Base-by-base conservation (phyloP, 2,888 invertebrate genomes). In the Anticlea derivata region DNA sequence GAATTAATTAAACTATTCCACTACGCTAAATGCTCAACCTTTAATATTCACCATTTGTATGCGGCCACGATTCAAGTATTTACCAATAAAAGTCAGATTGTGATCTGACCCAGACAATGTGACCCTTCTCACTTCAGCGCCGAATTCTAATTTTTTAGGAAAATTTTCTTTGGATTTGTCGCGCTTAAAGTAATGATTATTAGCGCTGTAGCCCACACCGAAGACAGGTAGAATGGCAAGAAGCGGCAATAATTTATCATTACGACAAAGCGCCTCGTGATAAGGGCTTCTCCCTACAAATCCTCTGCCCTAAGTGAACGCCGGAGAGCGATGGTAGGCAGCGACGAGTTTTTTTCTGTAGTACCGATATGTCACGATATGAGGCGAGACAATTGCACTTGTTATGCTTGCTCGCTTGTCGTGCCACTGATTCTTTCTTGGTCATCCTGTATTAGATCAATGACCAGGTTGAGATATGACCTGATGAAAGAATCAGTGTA, bases 191-290 rank as follows among this genome's bases (percentile, higher is more conserved):
- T 56, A 61, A 61, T 55, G 52, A 57, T 57, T 61, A 59, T 59
- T 46, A 51, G 59, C 55, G 40, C 43, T 55, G 56, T 57, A 55
- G 49, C 44, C 50, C 46, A 51, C 49, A 57, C 61, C 39, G 50
- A 58, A 55, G 58, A 59, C 67, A 62, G 63, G 60, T 62, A 66
- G 57, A 60, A 64, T 53, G 49, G 64, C 51, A 58, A 61, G 58
- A 55, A 60, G 59, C 51, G 50, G 57, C 39, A 53, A 78, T 78
- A 80, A 83, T 83, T 84, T 80, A 83, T 83, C 78, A 81, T 79
- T 75, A 69, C 58, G 61, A 77, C 76, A 79, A 78, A 80, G 75
- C 75, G 73, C 60, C 43, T 27, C 70, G 66, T 72, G 82, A 84
- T 83, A 81, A 83, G 75, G 66, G 68, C 71, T 68, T 63, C 61